Conservation (phyloP, 2,797 vertebrate species). For the Crypturellus tataupa region DNA sequence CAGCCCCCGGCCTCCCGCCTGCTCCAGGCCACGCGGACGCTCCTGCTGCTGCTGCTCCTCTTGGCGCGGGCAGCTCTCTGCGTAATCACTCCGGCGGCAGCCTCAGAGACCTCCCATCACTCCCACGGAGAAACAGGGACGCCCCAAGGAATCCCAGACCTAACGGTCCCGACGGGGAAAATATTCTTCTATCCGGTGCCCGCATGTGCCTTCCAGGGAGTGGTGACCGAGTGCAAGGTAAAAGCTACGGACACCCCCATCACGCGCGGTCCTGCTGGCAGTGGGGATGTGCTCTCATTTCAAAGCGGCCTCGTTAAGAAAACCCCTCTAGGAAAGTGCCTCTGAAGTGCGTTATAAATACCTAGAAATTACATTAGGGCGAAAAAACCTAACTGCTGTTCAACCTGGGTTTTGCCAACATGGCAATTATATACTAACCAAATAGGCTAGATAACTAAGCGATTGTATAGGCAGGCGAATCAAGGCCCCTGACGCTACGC, state of each 20-base stretch:
- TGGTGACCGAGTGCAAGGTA: slow-evolving; percentile 59
- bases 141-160: slow-evolving; percentile 42
- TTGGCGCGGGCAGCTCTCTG: background rate
- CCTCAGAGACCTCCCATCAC: no score
- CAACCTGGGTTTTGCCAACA: background rate
- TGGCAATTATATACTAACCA: background rate
- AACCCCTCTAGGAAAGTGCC: background rate
- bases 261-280: background rate
- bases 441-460: background rate
- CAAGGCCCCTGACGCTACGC: no score
- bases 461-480: no score
- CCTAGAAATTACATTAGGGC: background rate
- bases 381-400: background rate
- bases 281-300: background rate
- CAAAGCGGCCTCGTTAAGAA: background rate
- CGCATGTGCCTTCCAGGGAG: slow-evolving; percentile 36
- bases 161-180: slow-evolving; percentile 41
- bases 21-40: background rate
- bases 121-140: background rate
- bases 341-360: background rate
- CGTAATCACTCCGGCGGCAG: background rate
- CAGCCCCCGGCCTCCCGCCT: background rate
- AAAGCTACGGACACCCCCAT: background rate
- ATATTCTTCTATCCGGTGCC: slow-evolving; percentile 63
- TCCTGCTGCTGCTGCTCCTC: background rate